A percentile compares a stretch with the other conserved stretches of the same genome.
Evolutionary conservation across 2,888 invertebrate genomes (phyloP).

Genomic region (Cancer borealis): DNA sequence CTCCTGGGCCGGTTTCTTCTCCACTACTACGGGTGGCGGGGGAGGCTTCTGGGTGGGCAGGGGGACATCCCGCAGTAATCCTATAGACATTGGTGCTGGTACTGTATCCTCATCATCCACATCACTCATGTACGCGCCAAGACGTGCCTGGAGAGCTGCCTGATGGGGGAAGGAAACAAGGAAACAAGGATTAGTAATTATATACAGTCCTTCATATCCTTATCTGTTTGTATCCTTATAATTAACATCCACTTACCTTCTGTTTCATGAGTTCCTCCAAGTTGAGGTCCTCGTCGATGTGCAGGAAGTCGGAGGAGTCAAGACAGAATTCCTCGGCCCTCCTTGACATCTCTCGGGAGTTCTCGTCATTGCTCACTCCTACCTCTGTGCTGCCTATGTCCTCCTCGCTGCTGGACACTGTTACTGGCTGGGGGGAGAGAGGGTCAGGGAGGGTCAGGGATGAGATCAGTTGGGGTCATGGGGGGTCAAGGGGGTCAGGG

Average conservation of each 20-base stretch:
- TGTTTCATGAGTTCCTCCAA: conserved; percentile 94
- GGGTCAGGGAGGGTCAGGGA: background rate
- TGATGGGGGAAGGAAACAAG: conserved; percentile 77
- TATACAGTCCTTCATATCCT: no score
- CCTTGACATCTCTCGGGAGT: conserved; percentile 64
- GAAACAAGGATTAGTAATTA: background rate
- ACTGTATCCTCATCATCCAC: conserved; percentile 78
- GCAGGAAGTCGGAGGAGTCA: conserved; percentile 76
- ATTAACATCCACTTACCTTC: conserved; percentile 83
- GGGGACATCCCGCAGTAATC: background rate
- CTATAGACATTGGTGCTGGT: conserved; percentile 72
- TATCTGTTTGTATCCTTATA: no score
- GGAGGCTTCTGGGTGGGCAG: background rate
- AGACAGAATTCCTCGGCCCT: conserved; percentile 73
- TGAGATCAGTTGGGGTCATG: no score
- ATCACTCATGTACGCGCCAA: conserved; percentile 87
- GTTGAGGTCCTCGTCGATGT: conserved; percentile 92
- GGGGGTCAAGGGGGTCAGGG: no score
- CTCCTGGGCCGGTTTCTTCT: conserved; percentile 50
- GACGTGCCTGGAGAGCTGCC: conserved; percentile 86
- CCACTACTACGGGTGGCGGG: background rate
- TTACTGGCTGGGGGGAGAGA: conserved; percentile 50
- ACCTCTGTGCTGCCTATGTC: background rate
- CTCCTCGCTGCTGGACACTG: conserved; percentile 72
- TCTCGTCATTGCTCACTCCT: conserved; percentile 65